Evolutionary conservation across 1,140 invertebrate species (phyloP).

Genomic region (Whitmania pigra): DNA sequence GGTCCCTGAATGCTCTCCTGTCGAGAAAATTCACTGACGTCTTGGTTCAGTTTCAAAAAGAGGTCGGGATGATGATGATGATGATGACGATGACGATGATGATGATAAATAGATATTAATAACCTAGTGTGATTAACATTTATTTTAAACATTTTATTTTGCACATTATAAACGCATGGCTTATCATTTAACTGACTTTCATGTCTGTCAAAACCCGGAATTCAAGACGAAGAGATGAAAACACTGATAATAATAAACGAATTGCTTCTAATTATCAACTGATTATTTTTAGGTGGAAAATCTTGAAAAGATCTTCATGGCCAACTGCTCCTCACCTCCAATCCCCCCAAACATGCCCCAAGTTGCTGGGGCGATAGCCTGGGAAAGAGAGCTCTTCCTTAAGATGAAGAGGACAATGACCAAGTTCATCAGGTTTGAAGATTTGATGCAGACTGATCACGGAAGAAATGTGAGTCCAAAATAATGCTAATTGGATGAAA

Average conservation of each 20-base stretch:
- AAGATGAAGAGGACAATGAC: conserved; percentile 63
- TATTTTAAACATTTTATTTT: too few species aligned
- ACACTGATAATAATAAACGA: not conserved
- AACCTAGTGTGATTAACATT: too few species aligned
- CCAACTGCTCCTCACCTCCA: conserved; percentile 55
- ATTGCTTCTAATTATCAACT: not conserved
- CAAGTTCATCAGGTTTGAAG: conserved; percentile 58
- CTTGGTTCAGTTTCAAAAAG: conserved; percentile 66
- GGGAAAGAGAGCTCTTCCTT: conserved; percentile 63
- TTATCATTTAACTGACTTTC: too few species aligned
- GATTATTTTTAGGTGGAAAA: conserved; percentile 31
- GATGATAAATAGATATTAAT: too few species aligned
- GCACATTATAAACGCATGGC: too few species aligned
- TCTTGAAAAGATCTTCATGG: conserved; percentile 47
- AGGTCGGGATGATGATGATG: conserved; percentile 51
- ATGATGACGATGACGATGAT: too few species aligned
- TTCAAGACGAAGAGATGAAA: too few species aligned
- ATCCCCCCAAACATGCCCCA: conserved; percentile 62
- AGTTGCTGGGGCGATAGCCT: conserved; percentile 65
- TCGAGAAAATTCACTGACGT: conserved; percentile 69
- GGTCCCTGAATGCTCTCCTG: conserved; percentile 57
- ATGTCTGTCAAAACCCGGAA: too few species aligned
- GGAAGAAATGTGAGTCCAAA: conserved; percentile 46
- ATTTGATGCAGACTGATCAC: conserved; percentile 60
- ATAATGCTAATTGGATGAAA: not conserved